Conservation (phyloP, 2,797 vertebrate genomes). For the Pangasius krempfi region DNA sequence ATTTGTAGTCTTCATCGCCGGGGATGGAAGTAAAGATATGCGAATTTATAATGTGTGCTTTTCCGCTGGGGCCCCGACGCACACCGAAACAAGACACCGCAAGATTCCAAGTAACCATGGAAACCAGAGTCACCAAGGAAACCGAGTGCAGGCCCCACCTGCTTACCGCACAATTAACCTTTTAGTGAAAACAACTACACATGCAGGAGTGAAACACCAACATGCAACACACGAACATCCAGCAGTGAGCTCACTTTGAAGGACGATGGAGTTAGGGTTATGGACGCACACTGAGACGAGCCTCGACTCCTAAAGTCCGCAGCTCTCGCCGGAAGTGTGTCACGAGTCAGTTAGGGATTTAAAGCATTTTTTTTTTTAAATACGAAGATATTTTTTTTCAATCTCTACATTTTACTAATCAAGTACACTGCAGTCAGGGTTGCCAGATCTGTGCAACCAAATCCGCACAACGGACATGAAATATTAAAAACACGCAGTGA, state of each 20-base stretch:
- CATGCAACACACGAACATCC: neutral
- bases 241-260: neutral
- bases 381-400: neutral
- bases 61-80: constrained; percentile 54
- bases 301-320: no score
- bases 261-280: neutral
- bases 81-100: constrained; percentile 1
- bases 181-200: constrained; percentile 8
- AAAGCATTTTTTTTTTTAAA: neutral
- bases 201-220: neutral
- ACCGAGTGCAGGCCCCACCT: constrained; percentile 18
- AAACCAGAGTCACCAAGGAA: constrained; percentile 16
- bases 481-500: neutral
- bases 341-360: neutral
- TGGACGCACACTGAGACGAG: no score
- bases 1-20: constrained; percentile 40
- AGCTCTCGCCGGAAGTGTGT: neutral
- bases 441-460: neutral
- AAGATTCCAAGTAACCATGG: constrained; percentile 44
- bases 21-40: constrained; percentile 50
- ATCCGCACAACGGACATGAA: neutral
- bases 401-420: neutral
- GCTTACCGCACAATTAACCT: constrained; percentile 9
- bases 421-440: neutral
- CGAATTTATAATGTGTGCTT: constrained; percentile 68